Conservation (phyloP, 2,113 vertebrate species). For the Cottus gobio region DNA sequence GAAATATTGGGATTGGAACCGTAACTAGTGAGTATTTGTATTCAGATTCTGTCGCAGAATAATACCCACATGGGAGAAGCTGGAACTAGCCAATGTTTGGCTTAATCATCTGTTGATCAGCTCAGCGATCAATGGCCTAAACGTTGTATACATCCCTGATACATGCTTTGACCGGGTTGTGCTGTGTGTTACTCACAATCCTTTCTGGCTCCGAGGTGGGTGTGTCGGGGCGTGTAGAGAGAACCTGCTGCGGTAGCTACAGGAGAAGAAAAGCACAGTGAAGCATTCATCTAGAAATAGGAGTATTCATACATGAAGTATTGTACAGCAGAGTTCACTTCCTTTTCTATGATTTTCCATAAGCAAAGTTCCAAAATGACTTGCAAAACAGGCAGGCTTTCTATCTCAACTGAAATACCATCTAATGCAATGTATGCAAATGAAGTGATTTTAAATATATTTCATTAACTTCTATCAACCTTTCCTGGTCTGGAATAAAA, state of each 20-base stretch:
- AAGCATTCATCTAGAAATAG: constrained; percentile 13
- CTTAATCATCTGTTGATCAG: background rate
- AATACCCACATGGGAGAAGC: background rate
- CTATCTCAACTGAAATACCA: background rate
- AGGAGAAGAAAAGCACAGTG: constrained; percentile 45
- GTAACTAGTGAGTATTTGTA: background rate
- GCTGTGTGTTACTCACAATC: constrained; percentile 33
- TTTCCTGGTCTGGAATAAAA: background rate
- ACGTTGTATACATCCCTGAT: background rate
- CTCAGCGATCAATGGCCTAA: background rate
- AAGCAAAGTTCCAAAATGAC: background rate
- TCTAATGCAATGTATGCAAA: background rate
- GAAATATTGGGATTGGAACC: background rate
- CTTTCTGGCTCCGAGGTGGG: constrained; percentile 80
- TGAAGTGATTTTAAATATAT: background rate
- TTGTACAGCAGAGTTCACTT: background rate
- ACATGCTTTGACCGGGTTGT: background rate
- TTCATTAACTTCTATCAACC: background rate
- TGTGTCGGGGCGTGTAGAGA: constrained; percentile 76
- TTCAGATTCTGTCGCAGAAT: background rate
- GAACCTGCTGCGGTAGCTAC: constrained; percentile 74
- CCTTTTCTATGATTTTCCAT: background rate
- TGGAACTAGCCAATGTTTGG: background rate
- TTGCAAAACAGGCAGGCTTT: background rate
- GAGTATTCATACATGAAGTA: background rate